Percentiles rank a stretch among this genome's conserved stretches.
Conservation (phyloP, 2,113 vertebrate genomes). For the Rynchops niger region DNA sequence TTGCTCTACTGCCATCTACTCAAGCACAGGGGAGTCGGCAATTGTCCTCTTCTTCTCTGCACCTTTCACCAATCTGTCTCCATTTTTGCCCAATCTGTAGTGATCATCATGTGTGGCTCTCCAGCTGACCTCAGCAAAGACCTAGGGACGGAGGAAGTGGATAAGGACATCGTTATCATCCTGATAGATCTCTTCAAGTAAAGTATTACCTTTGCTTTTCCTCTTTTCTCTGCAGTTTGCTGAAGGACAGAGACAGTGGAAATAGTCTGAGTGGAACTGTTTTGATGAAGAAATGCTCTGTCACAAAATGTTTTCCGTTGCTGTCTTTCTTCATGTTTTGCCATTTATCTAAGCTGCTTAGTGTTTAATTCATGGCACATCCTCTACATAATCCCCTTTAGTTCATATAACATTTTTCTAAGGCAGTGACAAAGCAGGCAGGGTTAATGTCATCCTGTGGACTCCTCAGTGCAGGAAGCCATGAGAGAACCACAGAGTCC, state of each 20-base stretch:
- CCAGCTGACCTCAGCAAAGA: slow-evolving; percentile 59
- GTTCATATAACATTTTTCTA: neutral
- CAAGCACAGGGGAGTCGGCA: neutral
- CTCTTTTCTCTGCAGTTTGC: neutral
- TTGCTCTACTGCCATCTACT: neutral
- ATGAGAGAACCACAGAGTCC: neutral
- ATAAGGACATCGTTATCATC: slow-evolving; percentile 82
- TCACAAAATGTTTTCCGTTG: neutral
- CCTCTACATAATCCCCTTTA: neutral
- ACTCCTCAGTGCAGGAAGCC: neutral
- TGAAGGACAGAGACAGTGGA: neutral
- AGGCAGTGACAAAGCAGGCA: neutral
- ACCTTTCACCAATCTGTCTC: neutral
- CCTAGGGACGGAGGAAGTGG: slow-evolving; percentile 10
- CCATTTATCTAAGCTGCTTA: neutral
- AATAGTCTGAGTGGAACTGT: neutral
- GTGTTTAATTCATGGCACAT: neutral
- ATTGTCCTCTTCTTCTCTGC: neutral
- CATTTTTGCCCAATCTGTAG: slow-evolving; percentile 66
- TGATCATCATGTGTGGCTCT: slow-evolving; percentile 86
- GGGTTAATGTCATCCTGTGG: neutral
- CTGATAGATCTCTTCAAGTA: slow-evolving; percentile 93
- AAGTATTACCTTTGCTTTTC: slow-evolving; percentile 53
- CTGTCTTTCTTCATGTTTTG: neutral
- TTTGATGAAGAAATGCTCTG: neutral